A percentile compares a stretch with the other conserved stretches of the same genome.
Evolutionary conservation across 37 sponge, comb jelly and placozoan species (phyloP).

Genomic region (Bolinopsis microptera): DNA sequence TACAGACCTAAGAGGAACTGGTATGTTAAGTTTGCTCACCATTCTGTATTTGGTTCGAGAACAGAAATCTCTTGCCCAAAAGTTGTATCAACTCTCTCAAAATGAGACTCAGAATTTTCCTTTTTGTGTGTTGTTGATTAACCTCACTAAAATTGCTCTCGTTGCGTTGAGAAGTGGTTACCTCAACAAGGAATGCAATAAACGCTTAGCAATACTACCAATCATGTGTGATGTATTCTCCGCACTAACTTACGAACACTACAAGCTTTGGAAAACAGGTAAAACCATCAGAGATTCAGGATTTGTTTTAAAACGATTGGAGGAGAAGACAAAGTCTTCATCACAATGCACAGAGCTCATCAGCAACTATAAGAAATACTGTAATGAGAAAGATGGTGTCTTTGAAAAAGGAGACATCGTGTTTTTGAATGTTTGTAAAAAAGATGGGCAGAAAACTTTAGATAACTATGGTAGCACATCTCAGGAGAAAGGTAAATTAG

Average conservation of each 20-base stretch:
- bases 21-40: slow-evolving; percentile 26
- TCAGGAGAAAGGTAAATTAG: not conserved
- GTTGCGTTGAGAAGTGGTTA: slow-evolving; percentile 39
- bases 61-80: not conserved
- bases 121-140: slow-evolving; percentile 54
- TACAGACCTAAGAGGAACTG: slow-evolving; percentile 83
- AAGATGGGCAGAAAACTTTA: not conserved
- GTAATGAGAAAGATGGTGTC: slow-evolving; percentile 41
- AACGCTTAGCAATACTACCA: slow-evolving; percentile 18
- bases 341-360: slow-evolving; percentile 18
- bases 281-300: slow-evolving; percentile 46
- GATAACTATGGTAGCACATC: not conserved
- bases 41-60: slow-evolving; percentile 38
- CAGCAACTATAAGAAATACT: slow-evolving; percentile 10
- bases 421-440: slow-evolving; percentile 26
- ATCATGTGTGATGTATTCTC: slow-evolving; percentile 48
- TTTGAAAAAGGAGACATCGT: slow-evolving; percentile 48
- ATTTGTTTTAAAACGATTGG: slow-evolving; percentile 33
- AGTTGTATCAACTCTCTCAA: slow-evolving; percentile 11
- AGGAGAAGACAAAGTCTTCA: slow-evolving; percentile 21
- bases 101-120: slow-evolving; percentile 40
- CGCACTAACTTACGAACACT: slow-evolving; percentile 6
- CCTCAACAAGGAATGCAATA: slow-evolving; percentile 54
- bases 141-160: slow-evolving; percentile 34
- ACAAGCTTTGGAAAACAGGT: slow-evolving; percentile 29